phyloP scores from a whole-genome alignment of 1,140 invertebrate genomes.

The Acromyrmex echinatior region DNA sequence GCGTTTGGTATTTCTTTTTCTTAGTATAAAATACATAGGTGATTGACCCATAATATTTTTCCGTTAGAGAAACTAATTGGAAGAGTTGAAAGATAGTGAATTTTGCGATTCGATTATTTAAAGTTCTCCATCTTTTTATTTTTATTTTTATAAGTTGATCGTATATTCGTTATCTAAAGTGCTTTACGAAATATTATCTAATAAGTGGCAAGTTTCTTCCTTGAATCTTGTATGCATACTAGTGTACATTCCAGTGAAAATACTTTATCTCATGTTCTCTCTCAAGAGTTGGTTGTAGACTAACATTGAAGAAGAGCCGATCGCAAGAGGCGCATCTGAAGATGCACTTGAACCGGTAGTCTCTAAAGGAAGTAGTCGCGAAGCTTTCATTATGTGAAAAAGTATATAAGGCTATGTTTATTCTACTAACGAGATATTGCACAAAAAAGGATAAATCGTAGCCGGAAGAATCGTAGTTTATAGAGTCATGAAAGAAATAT shows the following conservation, averaged over 20 bases:
- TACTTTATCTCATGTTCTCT: constrained; percentile 28
- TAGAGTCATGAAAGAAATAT: neutral
- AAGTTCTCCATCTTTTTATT: too few species aligned
- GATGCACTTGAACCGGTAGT: constrained; percentile 25
- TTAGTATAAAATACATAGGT: neutral
- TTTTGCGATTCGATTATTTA: constrained; percentile 8
- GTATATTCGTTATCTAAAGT: neutral
- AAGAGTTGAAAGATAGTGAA: neutral
- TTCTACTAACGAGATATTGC: neutral
- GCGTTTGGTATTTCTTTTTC: constrained; percentile 28
- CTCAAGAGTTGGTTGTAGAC: constrained; percentile 35
- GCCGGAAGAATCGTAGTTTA: neutral
- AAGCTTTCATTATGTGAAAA: constrained; percentile 25
- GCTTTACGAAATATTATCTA: constrained; percentile 5
- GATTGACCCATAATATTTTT: neutral
- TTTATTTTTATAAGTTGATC: neutral
- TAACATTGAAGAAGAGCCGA: constrained; percentile 35
- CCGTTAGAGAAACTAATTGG: neutral
- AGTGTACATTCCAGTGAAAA: constrained; percentile 26
- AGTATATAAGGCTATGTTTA: neutral
- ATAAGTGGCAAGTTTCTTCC: neutral
- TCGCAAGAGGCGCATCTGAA: constrained; percentile 22
- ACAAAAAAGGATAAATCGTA: constrained; percentile 5
- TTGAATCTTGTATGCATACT: neutral
- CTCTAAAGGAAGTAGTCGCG: constrained; percentile 19